Percentiles rank a stretch among this genome's conserved stretches.
Evolutionary conservation across 2,888 invertebrate genomes (phyloP).

Genomic region (Cordilura impudica): DNA sequence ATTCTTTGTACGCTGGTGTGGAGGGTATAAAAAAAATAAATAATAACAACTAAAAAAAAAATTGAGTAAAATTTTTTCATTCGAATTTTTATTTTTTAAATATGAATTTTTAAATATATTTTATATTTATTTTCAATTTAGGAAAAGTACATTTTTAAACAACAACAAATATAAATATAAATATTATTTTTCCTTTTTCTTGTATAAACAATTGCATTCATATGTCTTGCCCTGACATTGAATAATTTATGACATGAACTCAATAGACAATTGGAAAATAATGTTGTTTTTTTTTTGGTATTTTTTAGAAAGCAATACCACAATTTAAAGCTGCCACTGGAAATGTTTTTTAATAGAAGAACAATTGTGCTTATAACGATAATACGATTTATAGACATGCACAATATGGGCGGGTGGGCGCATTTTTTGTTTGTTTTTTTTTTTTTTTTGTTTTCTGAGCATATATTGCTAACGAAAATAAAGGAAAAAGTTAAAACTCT

Average conservation of each 20-base stretch:
- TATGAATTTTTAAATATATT: too few relatives aligned
- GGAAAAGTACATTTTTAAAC: too few relatives aligned
- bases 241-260: constrained; percentile 17
- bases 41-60: too few relatives aligned
- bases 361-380: not conserved
- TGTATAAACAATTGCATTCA: not conserved
- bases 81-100: too few relatives aligned
- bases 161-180: too few relatives aligned
- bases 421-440: too few relatives aligned
- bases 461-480: not conserved
- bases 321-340: too few relatives aligned
- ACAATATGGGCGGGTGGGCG: not conserved
- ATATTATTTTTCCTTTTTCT: not conserved
- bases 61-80: too few relatives aligned
- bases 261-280: constrained; percentile 17
- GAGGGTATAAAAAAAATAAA: too few relatives aligned
- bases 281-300: not conserved
- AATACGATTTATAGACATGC: not conserved
- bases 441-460: not conserved
- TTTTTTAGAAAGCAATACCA: not conserved
- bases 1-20: too few relatives aligned
- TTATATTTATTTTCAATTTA: too few relatives aligned
- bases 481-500: not conserved
- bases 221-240: not conserved
- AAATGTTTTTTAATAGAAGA: not conserved